phyloP scores from a whole-genome alignment of 2,113 vertebrate species.

The Diphyllodes magnificus region DNA sequence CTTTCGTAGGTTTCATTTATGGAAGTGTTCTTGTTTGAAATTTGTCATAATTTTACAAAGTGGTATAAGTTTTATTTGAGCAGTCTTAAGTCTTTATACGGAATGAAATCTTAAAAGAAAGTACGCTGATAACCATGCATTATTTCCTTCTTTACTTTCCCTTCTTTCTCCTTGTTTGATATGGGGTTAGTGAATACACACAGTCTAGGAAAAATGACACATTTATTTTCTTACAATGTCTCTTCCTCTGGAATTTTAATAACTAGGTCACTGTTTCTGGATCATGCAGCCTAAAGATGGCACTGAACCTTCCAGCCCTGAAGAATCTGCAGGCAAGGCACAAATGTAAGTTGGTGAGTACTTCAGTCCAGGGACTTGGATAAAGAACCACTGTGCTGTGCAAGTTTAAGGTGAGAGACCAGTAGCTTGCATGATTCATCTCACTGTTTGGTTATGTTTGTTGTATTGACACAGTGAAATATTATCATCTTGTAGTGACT shows the following conservation, averaged over 20 bases:
- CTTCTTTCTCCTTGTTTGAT: neutral
- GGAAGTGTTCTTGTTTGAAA: neutral
- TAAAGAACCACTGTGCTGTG: neutral
- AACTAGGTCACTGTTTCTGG: neutral
- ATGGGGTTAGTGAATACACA: neutral
- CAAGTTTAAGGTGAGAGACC: neutral
- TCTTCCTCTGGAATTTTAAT: neutral
- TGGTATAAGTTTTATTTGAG: neutral
- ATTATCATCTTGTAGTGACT: neutral
- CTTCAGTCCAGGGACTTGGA: neutral
- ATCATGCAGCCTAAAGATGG: neutral
- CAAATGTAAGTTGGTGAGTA: neutral
- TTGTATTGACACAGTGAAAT: neutral
- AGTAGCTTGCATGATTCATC: neutral
- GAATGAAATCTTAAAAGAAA: neutral
- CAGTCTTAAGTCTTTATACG: neutral
- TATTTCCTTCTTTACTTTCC: neutral
- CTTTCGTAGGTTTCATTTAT: neutral
- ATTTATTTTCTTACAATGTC: neutral
- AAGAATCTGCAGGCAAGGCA: neutral
- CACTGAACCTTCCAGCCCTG: neutral
- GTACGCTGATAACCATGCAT: neutral
- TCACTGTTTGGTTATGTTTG: neutral
- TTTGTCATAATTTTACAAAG: neutral
- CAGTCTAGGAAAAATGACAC: neutral